A percentile compares a stretch with the other conserved stretches of the same genome.
Conservation (phyloP, 92 coral and sea anemone species). For the Epizoanthus illoricatus region DNA sequence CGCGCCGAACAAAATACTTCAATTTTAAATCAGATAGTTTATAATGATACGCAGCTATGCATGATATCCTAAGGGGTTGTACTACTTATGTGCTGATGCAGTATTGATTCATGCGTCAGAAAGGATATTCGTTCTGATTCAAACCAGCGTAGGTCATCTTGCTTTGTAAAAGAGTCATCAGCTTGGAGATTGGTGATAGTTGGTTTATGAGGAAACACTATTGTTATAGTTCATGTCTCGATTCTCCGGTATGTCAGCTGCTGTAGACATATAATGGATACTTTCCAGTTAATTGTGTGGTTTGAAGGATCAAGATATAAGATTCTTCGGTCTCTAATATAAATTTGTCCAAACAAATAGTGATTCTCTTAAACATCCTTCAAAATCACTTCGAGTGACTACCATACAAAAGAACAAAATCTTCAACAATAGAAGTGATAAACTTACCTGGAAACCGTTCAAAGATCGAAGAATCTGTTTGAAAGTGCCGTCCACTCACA, state of each 20-base stretch:
- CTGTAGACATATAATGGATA: neutral
- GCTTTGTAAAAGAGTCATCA: no score
- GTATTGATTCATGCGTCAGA: no score
- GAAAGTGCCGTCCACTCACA: constrained; percentile 90
- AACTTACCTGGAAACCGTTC: constrained; percentile 83
- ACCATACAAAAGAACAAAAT: neutral
- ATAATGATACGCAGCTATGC: no score
- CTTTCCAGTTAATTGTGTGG: constrained; percentile 27
- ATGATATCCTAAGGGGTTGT: no score
- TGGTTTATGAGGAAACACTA: neutral
- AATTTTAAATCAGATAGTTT: no score
- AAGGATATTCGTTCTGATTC: no score
- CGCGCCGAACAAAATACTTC: no score
- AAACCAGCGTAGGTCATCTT: no score
- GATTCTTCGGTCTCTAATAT: neutral
- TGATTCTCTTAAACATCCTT: neutral
- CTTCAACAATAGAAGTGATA: neutral
- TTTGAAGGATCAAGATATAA: neutral
- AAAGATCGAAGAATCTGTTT: constrained; percentile 71
- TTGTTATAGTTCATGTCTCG: neutral
- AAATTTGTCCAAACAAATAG: neutral
- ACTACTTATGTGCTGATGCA: no score
- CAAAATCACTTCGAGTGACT: neutral
- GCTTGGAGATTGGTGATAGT: neutral
- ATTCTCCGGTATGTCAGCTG: constrained; percentile 10